A percentile compares a stretch with the other conserved stretches of the same genome.
Conservation (phyloP, 2,888 invertebrate genomes). For the Augochlorella aurata region DNA sequence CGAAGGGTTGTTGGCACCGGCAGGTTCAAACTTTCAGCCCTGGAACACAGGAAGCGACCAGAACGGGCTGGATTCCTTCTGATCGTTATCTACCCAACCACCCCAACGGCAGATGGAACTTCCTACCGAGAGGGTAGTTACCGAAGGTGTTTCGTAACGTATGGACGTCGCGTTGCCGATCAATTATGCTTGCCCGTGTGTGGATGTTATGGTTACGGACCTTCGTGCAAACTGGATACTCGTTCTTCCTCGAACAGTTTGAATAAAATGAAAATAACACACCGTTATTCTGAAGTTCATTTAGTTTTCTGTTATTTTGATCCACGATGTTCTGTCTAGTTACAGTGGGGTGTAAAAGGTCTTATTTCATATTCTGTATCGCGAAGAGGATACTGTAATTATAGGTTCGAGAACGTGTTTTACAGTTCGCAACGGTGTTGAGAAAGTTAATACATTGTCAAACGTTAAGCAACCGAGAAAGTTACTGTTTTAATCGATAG, state of each 20-base stretch:
- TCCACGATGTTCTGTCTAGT: no score
- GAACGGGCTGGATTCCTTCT: constrained; percentile 14
- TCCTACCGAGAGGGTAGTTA: constrained; percentile 1
- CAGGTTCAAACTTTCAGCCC: constrained; percentile 26
- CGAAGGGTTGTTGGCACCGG: constrained; percentile 64
- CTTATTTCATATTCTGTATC: not conserved
- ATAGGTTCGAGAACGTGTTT: not conserved
- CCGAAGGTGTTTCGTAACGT: not conserved
- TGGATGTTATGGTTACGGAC: no score
- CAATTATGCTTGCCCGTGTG: not conserved
- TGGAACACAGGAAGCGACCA: not conserved
- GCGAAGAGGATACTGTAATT: not conserved
- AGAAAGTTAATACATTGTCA: no score
- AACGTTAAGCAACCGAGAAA: no score
- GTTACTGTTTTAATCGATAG: no score
- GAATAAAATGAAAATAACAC: no score
- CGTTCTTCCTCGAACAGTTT: no score
- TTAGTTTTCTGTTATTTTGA: no score
- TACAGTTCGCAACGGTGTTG: not conserved
- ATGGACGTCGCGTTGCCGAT: not conserved
- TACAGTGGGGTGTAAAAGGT: no score
- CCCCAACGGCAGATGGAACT: not conserved
- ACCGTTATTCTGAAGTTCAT: no score
- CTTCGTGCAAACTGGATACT: no score
- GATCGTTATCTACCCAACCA: constrained; percentile 11